Conservation (phyloP, 2,797 vertebrate genomes). For the Percopsis omiscomaycus region DNA sequence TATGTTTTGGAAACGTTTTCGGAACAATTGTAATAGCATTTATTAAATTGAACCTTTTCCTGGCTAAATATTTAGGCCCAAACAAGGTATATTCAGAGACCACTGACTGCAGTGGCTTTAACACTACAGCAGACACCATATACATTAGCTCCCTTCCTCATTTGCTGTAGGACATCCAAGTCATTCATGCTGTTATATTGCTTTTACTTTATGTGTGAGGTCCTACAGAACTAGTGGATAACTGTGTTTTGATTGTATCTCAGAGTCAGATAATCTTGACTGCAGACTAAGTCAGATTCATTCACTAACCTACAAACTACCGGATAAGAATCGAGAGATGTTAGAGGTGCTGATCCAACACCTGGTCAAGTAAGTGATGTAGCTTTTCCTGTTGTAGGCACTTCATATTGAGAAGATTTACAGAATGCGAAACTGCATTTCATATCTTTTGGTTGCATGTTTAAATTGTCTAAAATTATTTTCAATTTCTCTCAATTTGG, state of each 20-base stretch:
- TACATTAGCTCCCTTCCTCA: too few species aligned
- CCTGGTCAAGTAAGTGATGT: conserved; percentile 85
- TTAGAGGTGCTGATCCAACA: conserved; percentile 91
- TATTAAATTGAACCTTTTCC: too few species aligned
- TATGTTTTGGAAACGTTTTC: neutral
- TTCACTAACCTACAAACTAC: conserved; percentile 89
- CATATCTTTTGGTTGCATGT: too few species aligned
- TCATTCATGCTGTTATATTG: neutral
- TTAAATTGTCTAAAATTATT: neutral
- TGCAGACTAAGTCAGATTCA: conserved; percentile 91
- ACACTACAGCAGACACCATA: too few species aligned
- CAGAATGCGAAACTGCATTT: neutral
- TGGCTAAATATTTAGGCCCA: too few species aligned
- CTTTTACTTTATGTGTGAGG: too few species aligned
- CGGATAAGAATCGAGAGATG: conserved; percentile 95
- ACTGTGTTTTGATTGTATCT: conserved; percentile 33
- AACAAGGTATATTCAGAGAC: neutral
- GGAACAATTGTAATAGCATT: too few species aligned
- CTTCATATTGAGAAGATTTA: neutral
- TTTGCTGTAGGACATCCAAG: neutral
- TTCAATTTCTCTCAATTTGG: neutral
- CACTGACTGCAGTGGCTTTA: neutral
- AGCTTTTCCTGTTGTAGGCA: neutral
- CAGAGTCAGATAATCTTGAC: conserved; percentile 94
- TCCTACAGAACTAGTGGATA: neutral